These are phyloP conservation scores for Pangasius mekongensis DNA, from an alignment of 2,797 vertebrate genomes.

Conservation along the genomic window DNA sequence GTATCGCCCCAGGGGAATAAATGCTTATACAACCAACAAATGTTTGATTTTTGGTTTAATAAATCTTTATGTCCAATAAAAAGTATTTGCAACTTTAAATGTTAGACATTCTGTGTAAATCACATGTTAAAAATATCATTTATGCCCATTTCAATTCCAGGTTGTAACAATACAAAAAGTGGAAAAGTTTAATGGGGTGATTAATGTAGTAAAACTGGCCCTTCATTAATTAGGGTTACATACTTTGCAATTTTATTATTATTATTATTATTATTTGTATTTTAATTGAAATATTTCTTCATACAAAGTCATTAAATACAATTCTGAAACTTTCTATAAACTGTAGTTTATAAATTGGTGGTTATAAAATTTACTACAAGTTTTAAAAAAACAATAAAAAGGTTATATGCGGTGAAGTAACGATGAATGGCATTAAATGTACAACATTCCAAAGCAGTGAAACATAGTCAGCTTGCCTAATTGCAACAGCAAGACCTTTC, in stretches of 20 bases:
- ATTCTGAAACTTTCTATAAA: background rate
- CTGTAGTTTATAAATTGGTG: background rate
- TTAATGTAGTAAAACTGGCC: background rate
- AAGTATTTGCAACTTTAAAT: background rate
- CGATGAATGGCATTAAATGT: background rate
- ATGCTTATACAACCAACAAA: background rate
- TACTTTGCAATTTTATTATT: background rate
- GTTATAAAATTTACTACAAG: background rate
- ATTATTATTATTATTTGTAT: too few relatives aligned
- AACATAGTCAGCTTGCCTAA: background rate
- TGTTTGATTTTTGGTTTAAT: background rate
- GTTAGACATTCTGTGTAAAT: background rate
- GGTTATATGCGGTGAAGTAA: background rate
- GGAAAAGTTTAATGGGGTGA: background rate
- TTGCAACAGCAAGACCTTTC: conserved; percentile 15
- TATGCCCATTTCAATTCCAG: background rate
- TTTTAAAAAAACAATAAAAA: background rate
- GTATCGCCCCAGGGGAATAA: too few relatives aligned
- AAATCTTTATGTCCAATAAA: background rate
- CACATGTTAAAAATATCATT: background rate
- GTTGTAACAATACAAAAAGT: background rate
- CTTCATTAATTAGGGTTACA: background rate
- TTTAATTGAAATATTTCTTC: background rate
- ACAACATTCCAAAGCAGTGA: background rate
- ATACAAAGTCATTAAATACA: background rate